Conservation (phyloP, 2,113 vertebrate species). For the Bothrops jararaca region DNA sequence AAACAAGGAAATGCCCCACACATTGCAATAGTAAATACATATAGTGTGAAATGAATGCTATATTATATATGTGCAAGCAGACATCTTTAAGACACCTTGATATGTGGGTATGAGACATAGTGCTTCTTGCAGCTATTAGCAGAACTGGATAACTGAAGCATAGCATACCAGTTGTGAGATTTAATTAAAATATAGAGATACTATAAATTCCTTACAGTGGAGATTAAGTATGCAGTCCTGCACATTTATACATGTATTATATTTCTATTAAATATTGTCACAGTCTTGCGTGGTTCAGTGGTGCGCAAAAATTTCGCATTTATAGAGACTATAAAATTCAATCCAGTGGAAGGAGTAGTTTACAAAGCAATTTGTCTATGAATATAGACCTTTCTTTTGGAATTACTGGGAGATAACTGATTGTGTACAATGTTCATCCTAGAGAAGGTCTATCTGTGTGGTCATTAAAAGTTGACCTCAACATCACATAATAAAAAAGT, state of each 20-base stretch:
- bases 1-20: not conserved
- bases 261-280: not conserved
- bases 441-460: not conserved
- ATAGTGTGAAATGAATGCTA: not conserved
- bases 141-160: not conserved
- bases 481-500: not conserved
- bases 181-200: conserved; percentile 11
- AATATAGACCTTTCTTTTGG: not conserved
- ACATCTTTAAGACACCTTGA: not conserved
- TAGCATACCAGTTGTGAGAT: not conserved
- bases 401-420: not conserved
- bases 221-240: not conserved
- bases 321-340: not conserved
- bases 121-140: not conserved
- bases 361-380: not conserved
- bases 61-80: not conserved
- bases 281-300: not conserved
- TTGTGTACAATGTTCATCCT: not conserved
- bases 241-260: not conserved
- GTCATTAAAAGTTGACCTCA: not conserved
- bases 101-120: not conserved
- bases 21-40: not conserved
- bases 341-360: not conserved
- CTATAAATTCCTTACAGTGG: conserved; percentile 3
- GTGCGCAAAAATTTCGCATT: not conserved